Conservation (phyloP, 1,140 invertebrate genomes). For the Scaptomyza pallida region DNA sequence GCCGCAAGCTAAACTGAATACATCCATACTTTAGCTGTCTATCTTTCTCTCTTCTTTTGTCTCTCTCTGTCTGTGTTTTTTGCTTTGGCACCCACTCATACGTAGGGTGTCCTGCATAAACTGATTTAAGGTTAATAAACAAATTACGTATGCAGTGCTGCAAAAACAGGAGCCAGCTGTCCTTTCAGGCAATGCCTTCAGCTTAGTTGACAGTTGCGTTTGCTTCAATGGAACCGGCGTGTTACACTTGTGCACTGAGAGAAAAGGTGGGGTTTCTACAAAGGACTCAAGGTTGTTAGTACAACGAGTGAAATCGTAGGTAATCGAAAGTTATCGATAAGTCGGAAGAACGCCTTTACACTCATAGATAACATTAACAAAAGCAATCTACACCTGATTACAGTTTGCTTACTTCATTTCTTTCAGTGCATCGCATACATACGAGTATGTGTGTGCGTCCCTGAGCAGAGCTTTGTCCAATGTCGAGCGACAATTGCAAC, state of each 20-base stretch:
- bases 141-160: conserved; percentile 71
- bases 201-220: conserved; percentile 2
- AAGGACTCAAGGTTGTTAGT: too few species aligned
- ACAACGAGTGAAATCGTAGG: too few species aligned
- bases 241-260: neutral
- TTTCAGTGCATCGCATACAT: neutral
- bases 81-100: conserved; percentile 1
- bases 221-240: conserved; percentile 22
- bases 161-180: conserved; percentile 35
- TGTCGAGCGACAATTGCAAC: conserved; percentile 9
- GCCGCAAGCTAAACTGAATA: conserved; percentile 13
- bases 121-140: conserved; percentile 79
- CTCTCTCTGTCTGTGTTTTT: neutral
- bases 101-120: conserved; percentile 48
- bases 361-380: too few species aligned
- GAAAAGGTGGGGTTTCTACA: neutral
- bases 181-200: neutral
- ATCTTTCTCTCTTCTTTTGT: neutral
- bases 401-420: neutral
- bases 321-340: too few species aligned
- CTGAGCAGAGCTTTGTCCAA: neutral
- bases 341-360: too few species aligned
- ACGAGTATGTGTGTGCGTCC: neutral
- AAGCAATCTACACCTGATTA: too few species aligned
- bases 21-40: neutral